Percentiles rank a stretch among this genome's conserved stretches.
Evolutionary conservation across 2,888 invertebrate species (phyloP).

Genomic region (Plagodis dolabraria): DNA sequence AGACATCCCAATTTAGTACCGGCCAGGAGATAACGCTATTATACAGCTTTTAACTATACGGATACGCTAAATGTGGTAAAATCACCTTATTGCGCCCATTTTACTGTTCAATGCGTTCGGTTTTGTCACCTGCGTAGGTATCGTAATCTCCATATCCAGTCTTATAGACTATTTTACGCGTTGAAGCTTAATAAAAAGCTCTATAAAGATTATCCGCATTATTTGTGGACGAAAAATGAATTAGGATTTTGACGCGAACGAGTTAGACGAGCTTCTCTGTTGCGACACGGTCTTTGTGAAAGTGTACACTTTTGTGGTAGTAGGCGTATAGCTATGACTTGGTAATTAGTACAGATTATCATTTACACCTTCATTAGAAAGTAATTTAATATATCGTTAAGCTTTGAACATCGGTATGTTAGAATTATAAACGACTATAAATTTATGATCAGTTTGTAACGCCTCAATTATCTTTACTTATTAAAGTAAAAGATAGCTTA

Average conservation of each 20-base stretch:
- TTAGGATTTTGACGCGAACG: conserved; percentile 26
- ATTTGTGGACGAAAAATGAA: conserved; percentile 33
- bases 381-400: conserved; percentile 1
- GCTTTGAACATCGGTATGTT: not conserved
- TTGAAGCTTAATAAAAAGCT: conserved; percentile 33
- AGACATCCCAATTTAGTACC: conserved; percentile 85
- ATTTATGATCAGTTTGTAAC: too few relatives aligned
- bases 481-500: too few relatives aligned
- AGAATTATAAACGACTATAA: too few relatives aligned
- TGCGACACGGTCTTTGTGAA: conserved; percentile 31
- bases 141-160: conserved; percentile 53
- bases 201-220: conserved; percentile 35
- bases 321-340: conserved; percentile 21
- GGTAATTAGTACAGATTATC: conserved; percentile 22
- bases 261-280: conserved; percentile 22
- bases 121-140: conserved; percentile 40
- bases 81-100: conserved; percentile 66
- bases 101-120: conserved; percentile 21
- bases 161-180: conserved; percentile 28
- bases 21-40: conserved; percentile 81
- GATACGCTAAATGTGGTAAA: conserved; percentile 82
- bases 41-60: conserved; percentile 84
- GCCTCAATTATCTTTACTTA: too few relatives aligned
- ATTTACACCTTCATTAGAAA: conserved; percentile 20
- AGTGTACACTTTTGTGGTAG: conserved; percentile 18